Conservation (phyloP, 1,140 invertebrate species). For the Nasonia vitripennis region DNA sequence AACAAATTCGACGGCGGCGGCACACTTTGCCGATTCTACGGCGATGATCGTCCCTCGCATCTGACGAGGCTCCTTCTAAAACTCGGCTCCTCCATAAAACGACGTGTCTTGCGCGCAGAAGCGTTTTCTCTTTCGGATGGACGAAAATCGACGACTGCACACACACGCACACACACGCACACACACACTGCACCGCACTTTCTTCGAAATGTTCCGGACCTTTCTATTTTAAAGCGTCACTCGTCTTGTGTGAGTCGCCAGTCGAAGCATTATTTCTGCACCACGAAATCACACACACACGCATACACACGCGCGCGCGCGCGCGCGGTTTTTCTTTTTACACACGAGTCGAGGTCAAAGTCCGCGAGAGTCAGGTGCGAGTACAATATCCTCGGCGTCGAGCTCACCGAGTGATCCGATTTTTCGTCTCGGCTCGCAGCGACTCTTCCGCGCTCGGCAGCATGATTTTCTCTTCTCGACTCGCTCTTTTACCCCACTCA, state of each 20-base stretch:
- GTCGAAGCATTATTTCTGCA: too few relatives aligned
- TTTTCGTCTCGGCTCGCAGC: background rate
- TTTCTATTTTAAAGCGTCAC: too few relatives aligned
- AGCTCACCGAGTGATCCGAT: conserved; percentile 22
- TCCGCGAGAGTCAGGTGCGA: background rate
- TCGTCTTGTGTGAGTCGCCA: too few relatives aligned
- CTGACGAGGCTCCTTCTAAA: conserved; percentile 12
- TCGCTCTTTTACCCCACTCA: background rate
- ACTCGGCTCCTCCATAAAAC: background rate
- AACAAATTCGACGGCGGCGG: conserved; percentile 28
- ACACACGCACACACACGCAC: too few relatives aligned
- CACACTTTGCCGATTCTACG: conserved; percentile 46
- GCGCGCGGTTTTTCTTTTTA: background rate
- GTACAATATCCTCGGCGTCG: background rate
- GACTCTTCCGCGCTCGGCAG: background rate
- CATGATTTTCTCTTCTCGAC: background rate
- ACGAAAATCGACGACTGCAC: background rate
- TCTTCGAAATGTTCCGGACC: too few relatives aligned
- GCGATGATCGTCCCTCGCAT: conserved; percentile 14
- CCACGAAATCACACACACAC: too few relatives aligned
- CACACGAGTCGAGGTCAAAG: background rate
- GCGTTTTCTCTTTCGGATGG: background rate
- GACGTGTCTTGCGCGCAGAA: too few relatives aligned
- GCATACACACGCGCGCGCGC: background rate
- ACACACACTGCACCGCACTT: too few relatives aligned